phyloP scores from a whole-genome alignment of 2,888 invertebrate species.

The Meiosimyza decipiens region DNA sequence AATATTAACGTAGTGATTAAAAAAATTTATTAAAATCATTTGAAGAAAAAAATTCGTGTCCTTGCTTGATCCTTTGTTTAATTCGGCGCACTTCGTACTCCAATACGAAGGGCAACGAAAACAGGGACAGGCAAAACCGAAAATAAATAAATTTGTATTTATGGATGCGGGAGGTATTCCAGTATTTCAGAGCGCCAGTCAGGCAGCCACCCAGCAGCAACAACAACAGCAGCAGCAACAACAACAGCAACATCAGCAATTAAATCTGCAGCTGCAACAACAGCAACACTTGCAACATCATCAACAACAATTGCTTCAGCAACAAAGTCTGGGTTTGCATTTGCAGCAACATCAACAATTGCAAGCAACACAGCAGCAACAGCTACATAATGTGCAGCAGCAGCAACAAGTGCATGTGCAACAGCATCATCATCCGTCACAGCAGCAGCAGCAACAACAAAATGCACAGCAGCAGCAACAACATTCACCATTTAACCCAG shows the following conservation, averaged over 20 bases:
- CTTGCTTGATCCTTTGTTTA: conserved; percentile 43
- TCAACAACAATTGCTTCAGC: conserved; percentile 58
- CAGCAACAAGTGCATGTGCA: conserved; percentile 66
- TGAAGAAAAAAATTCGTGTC: conserved; percentile 33
- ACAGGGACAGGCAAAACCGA: conserved; percentile 54
- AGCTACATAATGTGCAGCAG: conserved; percentile 48
- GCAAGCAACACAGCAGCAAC: conserved; percentile 52
- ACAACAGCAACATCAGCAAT: conserved; percentile 55
- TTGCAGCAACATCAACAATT: conserved; percentile 61
- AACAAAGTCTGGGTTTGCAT: conserved; percentile 51
- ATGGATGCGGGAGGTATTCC: conserved; percentile 68
- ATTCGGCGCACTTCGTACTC: conserved; percentile 48
- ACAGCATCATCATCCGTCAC: conserved; percentile 49
- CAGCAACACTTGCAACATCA: conserved; percentile 48
- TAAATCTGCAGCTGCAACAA: conserved; percentile 55
- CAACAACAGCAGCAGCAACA: conserved; percentile 65
- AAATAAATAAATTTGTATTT: conserved; percentile 62
- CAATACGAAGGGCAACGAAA: conserved; percentile 53
- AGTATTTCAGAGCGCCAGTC: conserved; percentile 68
- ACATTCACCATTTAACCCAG: conserved; percentile 22
- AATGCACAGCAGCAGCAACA: conserved; percentile 53
- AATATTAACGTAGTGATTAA: neutral
- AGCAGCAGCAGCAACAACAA: conserved; percentile 51
- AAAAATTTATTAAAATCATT: conserved; percentile 1
- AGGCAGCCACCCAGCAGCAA: conserved; percentile 67